These are phyloP conservation scores for Macroglossus sobrinus DNA, from an alignment of 2,113 vertebrate species.

Conservation along the genomic window DNA sequence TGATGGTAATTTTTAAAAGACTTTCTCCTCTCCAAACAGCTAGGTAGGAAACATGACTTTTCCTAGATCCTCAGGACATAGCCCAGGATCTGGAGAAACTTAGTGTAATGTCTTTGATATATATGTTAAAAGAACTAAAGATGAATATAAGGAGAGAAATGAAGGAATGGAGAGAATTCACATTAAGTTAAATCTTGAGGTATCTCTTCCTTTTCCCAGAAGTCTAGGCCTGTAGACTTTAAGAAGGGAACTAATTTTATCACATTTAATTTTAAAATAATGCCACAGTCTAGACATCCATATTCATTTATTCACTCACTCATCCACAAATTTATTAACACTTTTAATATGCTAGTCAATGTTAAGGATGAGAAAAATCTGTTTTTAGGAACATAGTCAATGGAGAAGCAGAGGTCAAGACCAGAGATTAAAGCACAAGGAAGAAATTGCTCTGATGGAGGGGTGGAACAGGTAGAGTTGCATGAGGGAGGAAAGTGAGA, in stretches of 20 bases:
- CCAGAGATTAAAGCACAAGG: neutral
- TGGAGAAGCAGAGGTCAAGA: neutral
- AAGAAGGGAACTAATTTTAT: neutral
- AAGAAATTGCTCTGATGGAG: neutral
- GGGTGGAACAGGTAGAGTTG: neutral
- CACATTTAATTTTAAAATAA: neutral
- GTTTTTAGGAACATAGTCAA: neutral
- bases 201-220: neutral
- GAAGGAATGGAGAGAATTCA: neutral
- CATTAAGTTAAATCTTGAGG: neutral
- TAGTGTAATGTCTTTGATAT: neutral
- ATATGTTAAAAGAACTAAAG: neutral
- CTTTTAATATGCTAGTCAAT: neutral
- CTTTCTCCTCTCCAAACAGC: neutral
- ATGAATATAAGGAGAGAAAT: neutral
- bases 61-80: neutral
- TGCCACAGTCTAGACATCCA: neutral
- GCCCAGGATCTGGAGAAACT: neutral
- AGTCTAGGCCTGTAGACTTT: neutral
- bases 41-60: neutral
- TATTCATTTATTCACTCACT: neutral
- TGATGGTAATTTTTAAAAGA: neutral
- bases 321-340: neutral
- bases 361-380: neutral
- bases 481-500: neutral